Conservation (phyloP, 2,888 invertebrate genomes). For the Euzophera pinguis region DNA sequence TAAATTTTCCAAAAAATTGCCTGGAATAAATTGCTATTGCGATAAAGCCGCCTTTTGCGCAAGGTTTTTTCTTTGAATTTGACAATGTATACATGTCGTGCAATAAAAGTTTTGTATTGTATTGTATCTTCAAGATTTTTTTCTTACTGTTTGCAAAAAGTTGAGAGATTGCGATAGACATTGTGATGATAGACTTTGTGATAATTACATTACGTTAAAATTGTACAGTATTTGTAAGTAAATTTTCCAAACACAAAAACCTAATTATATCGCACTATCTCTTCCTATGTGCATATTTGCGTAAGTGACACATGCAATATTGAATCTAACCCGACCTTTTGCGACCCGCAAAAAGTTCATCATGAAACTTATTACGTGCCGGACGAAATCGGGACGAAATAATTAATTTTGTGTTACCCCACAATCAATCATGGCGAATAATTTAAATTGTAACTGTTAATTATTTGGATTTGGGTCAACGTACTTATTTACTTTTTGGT, state of each 20-base stretch:
- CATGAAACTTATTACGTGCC: conserved; percentile 18
- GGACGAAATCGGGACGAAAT: neutral
- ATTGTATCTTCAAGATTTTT: too few relatives aligned
- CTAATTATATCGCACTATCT: neutral
- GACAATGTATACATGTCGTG: too few relatives aligned
- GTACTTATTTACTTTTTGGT: neutral
- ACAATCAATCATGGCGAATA: conserved; percentile 32
- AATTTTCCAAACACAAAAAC: neutral
- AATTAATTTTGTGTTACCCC: conserved; percentile 20
- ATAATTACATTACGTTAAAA: too few relatives aligned
- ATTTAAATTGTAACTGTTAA: conserved; percentile 7
- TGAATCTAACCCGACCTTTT: conserved; percentile 23
- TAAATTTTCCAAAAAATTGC: too few relatives aligned
- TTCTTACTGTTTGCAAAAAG: too few relatives aligned
- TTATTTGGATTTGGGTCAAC: conserved; percentile 17
- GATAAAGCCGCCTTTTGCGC: too few relatives aligned
- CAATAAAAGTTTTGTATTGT: too few relatives aligned
- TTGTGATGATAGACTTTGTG: too few relatives aligned
- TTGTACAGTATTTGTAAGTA: too few relatives aligned
- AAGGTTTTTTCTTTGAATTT: too few relatives aligned
- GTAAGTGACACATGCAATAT: conserved; percentile 8
- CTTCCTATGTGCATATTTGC: conserved; percentile 4
- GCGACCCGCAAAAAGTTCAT: conserved; percentile 11
- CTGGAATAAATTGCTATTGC: too few relatives aligned
- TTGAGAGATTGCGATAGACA: too few relatives aligned